Base-by-base conservation (phyloP, 2,888 invertebrate genomes). In the Selenia dentaria region DNA sequence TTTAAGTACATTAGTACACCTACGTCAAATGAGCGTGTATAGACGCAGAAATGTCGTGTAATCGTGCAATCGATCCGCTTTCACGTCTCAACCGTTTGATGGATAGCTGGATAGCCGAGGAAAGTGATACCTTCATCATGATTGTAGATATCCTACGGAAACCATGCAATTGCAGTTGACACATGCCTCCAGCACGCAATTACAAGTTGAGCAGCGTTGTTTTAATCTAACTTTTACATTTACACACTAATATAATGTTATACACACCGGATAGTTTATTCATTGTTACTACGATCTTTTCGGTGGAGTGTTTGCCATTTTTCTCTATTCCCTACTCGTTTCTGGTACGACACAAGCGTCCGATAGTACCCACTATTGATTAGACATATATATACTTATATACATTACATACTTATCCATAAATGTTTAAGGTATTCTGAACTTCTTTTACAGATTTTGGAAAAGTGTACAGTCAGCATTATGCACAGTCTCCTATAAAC, bases 41-140 rank as follows among this genome's bases (percentile, higher is more conserved):
- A 41, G 64, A 73, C 64, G 69, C 70, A 71, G 66, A 71, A 66
- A 66, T 66, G 73, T 67, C 72, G 68, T 73, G 67, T 72, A 69
- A 77, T 75, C 73, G 67, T 68, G 68, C 67, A 62, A 71, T 79
- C 70, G 67, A 70, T 68, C 74, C 67, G 71, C 79, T 83, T 83
- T 83, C 82, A 73, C 74, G 71, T 60, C 61, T 18, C 32, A 10
- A 20, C 10, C 39, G 18, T 44, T 37, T 47, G 56, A 62, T 55
- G 48, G 56, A 62, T 69, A 64, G 59, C 66, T 36, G 62, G 54
- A 61, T 71, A 63, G 59, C 51, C 55, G 67, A 67, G 69, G 74
- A 79, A 76, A 77, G 75, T 71, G 58, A 5, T 28, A 34, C 16
- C 24, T 26, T 12, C 9, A 20, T 8, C 55, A 50, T 64, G 68